phyloP scores from a whole-genome alignment of 2,113 vertebrate genomes.

The Pitta sordida region DNA sequence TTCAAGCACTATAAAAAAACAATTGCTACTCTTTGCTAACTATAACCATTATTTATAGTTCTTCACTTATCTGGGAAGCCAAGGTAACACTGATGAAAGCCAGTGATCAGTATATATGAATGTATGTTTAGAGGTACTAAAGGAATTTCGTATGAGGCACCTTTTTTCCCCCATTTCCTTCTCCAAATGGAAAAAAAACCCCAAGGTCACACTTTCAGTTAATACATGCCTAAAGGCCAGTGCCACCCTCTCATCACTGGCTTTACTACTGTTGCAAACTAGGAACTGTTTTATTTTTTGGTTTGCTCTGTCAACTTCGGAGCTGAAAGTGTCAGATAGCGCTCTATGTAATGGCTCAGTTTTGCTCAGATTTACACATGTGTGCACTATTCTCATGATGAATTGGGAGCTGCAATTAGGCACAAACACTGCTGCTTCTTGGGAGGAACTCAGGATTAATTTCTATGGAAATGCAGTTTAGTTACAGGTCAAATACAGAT shows the following conservation, averaged over 20 bases:
- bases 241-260: background rate
- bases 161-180: background rate
- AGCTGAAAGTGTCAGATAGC: background rate
- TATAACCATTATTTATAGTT: background rate
- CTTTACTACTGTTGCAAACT: background rate
- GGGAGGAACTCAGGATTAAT: background rate
- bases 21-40: background rate
- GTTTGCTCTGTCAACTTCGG: background rate
- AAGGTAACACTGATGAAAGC: background rate
- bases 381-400: accelerated
- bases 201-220: background rate
- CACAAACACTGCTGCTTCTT: background rate
- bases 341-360: accelerated
- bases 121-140: background rate
- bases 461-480: background rate
- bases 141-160: background rate
- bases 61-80: background rate
- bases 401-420: background rate
- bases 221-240: background rate
- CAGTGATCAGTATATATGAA: too few species aligned
- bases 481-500: background rate
- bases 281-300: background rate
- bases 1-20: background rate
- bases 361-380: background rate
- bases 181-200: background rate